These are phyloP conservation scores for Melopsittacus undulatus DNA, from an alignment of 2,797 vertebrate species.

Conservation along the genomic window DNA sequence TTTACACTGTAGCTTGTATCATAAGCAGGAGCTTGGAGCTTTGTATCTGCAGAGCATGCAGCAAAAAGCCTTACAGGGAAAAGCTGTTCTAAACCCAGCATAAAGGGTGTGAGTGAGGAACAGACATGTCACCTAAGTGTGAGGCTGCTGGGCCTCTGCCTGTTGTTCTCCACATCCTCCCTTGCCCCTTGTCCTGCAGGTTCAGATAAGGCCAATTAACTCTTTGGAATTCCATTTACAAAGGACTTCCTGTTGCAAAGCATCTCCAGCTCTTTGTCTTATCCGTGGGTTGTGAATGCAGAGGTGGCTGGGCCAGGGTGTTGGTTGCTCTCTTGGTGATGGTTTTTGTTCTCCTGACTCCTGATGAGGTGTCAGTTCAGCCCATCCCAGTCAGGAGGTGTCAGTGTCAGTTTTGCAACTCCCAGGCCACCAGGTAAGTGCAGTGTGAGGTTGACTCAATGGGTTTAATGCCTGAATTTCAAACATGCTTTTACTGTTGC, in stretches of 20 bases:
- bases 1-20: neutral
- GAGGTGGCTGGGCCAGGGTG: neutral
- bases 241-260: neutral
- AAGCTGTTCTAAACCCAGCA: neutral
- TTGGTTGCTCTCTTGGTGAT: neutral
- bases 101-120: neutral
- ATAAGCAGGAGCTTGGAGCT: neutral
- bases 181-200: neutral
- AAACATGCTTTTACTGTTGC: too few species aligned
- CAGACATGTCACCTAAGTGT: rapidly evolving
- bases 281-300: neutral
- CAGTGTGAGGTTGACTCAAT: neutral
- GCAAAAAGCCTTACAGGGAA: neutral
- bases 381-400: neutral
- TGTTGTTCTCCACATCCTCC: neutral
- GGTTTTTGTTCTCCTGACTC: neutral
- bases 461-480: neutral
- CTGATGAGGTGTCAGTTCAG: neutral
- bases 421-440: neutral
- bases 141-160: neutral
- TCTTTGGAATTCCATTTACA: constrained; percentile 16
- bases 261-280: neutral
- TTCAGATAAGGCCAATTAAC: constrained; percentile 35
- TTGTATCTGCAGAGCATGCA: neutral
- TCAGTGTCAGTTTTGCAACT: neutral